phyloP scores from a whole-genome alignment of 2,113 vertebrate genomes.

The Gadus macrocephalus region DNA sequence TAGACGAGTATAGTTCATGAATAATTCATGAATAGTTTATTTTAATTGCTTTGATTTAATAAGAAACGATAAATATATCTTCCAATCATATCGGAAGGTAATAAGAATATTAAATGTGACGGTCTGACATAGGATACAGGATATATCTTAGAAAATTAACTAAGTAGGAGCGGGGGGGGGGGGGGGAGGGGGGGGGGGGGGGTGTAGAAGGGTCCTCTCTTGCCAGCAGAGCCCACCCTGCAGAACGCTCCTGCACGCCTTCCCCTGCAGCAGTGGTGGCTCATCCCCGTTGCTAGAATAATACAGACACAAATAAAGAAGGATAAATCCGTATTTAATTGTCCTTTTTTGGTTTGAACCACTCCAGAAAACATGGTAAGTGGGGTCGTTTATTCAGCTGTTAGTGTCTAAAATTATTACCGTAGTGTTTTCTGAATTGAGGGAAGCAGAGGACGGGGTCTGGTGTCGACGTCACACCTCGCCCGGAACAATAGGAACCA shows the following conservation, averaged over 20 bases:
- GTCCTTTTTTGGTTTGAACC: constrained; percentile 30
- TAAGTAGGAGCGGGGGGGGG: background rate
- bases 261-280: constrained; percentile 66
- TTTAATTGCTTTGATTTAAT: no score
- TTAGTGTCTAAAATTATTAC: background rate
- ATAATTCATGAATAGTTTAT: constrained; percentile 1
- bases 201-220: background rate
- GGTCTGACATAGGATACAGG: no score
- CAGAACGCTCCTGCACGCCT: constrained; percentile 27
- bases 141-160: background rate
- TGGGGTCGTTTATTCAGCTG: constrained; percentile 1
- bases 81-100: no score
- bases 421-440: constrained; percentile 3
- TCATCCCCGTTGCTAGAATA: constrained; percentile 64
- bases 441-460: constrained; percentile 3
- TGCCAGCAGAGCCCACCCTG: constrained; percentile 23
- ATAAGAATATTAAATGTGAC: no score
- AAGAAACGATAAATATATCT: no score
- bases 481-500: no score
- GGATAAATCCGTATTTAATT: constrained; percentile 31
- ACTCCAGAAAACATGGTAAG: constrained; percentile 67
- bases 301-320: constrained; percentile 38
- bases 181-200: background rate
- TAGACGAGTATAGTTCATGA: constrained; percentile 1
- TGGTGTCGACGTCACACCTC: background rate